Conservation (phyloP, 1,140 invertebrate genomes). For the Coptotermes formosanus region DNA sequence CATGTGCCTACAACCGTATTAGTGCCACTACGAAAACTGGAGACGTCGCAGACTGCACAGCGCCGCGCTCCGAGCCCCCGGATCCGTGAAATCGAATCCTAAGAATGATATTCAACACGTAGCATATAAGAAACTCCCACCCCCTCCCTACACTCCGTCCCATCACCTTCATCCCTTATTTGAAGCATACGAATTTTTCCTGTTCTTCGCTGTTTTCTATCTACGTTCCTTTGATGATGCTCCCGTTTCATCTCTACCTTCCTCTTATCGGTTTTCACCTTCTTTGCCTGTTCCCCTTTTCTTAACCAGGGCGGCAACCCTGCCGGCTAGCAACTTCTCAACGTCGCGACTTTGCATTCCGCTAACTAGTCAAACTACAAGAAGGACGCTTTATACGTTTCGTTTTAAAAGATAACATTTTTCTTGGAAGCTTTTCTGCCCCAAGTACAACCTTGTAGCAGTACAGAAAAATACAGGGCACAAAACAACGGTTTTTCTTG, state of each 20-base stretch:
- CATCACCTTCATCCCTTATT: conserved; percentile 14
- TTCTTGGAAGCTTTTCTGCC: background rate
- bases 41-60: no score
- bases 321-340: background rate
- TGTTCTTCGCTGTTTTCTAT: background rate
- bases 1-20: no score
- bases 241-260: background rate
- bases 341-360: background rate
- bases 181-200: background rate
- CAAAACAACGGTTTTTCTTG: no score
- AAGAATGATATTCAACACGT: conserved; percentile 19
- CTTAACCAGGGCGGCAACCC: background rate
- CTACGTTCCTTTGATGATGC: conserved; percentile 5
- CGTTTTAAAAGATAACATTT: background rate
- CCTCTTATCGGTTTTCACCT: conserved; percentile 11
- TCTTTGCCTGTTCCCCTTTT: background rate
- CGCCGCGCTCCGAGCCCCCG: background rate
- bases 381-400: background rate
- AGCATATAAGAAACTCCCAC: background rate
- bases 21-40: no score
- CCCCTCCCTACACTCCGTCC: background rate
- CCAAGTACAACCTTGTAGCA: background rate
- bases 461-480: no score
- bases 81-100: conserved; percentile 15
- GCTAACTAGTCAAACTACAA: background rate